phyloP scores from a whole-genome alignment of 2,113 vertebrate species.

The Pseudolaguvia tuberculata region DNA sequence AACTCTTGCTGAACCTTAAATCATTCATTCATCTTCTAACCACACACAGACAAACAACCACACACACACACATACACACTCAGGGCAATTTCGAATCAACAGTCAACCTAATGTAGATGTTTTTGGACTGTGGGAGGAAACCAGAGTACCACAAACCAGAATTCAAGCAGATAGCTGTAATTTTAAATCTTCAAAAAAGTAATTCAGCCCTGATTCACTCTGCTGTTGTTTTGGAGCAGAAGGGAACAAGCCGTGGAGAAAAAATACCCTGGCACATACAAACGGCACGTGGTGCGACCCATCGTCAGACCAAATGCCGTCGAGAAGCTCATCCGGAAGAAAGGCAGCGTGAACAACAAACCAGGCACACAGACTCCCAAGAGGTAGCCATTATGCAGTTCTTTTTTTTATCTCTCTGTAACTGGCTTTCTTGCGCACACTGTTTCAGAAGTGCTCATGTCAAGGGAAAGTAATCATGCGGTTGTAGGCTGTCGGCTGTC shows the following conservation, averaged over 20 bases:
- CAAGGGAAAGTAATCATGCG: background rate
- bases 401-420: background rate
- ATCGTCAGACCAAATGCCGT: slow-evolving; percentile 91
- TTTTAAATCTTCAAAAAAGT: background rate
- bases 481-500: background rate
- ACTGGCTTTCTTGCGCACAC: background rate
- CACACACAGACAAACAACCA: too few relatives aligned
- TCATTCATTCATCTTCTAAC: too few relatives aligned
- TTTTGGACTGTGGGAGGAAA: too few relatives aligned
- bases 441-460: background rate
- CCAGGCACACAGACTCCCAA: slow-evolving; percentile 78
- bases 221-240: slow-evolving; percentile 60
- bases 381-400: slow-evolving; percentile 66
- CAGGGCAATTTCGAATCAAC: too few relatives aligned
- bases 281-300: slow-evolving; percentile 88
- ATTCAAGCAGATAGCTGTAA: too few relatives aligned
- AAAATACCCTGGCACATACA: slow-evolving; percentile 93
- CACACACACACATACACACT: too few relatives aligned
- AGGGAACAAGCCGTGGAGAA: slow-evolving; percentile 97
- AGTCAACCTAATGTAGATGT: too few relatives aligned
- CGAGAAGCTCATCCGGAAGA: slow-evolving; percentile 96
- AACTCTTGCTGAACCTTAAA: background rate
- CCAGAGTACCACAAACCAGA: too few relatives aligned
- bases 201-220: background rate
- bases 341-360: slow-evolving; percentile 81